Conservation (phyloP, 2,888 invertebrate species). For the Eremobia ochroleuca region DNA sequence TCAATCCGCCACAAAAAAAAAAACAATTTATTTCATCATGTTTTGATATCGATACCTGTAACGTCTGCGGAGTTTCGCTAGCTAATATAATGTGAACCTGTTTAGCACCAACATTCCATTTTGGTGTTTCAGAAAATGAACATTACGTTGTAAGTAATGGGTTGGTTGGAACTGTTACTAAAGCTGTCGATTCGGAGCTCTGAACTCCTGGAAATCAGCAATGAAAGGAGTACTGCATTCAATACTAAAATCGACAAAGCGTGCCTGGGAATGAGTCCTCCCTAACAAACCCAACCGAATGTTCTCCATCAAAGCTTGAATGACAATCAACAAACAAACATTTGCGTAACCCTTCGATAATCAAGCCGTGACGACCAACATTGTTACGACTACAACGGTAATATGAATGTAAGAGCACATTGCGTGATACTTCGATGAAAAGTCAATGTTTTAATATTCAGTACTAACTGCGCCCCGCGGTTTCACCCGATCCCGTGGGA, state of each 20-base stretch:
- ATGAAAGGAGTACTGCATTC: not conserved
- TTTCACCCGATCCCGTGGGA: no score
- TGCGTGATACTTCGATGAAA: slow-evolving; percentile 34
- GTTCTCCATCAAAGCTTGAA: slow-evolving; percentile 5
- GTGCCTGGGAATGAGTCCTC: slow-evolving; percentile 2
- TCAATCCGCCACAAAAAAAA: no score
- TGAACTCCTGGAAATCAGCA: not conserved
- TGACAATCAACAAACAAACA: slow-evolving; percentile 19
- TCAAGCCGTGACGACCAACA: slow-evolving; percentile 25
- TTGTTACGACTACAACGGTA: slow-evolving; percentile 23
- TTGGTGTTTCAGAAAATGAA: not conserved
- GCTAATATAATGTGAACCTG: no score
- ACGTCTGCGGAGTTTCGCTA: no score
- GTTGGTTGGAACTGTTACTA: not conserved
- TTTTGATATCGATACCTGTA: no score
- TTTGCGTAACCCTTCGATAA: slow-evolving; percentile 15
- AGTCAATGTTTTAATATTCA: slow-evolving; percentile 41
- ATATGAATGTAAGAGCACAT: slow-evolving; percentile 16
- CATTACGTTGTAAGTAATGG: not conserved
- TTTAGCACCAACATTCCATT: no score
- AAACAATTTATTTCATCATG: no score
- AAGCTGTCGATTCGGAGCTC: not conserved
- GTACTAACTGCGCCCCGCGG: no score
- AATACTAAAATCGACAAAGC: not conserved
- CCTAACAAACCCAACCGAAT: not conserved